These are phyloP conservation scores for Teleiodes luculella DNA, from an alignment of 2,888 invertebrate genomes.

Conservation along the genomic window DNA sequence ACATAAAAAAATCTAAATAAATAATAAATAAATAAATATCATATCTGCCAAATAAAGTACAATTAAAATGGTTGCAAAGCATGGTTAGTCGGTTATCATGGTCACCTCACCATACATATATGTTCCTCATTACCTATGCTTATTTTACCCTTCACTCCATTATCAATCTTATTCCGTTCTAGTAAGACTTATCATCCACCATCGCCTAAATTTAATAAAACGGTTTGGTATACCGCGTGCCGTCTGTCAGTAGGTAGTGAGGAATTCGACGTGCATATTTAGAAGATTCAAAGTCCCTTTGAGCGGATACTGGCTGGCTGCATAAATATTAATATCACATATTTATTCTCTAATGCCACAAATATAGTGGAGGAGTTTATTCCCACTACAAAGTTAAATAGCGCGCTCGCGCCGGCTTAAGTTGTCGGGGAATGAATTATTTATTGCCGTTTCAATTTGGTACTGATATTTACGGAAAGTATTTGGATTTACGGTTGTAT, in stretches of 20 bases:
- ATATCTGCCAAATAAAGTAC: no score
- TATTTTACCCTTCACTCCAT: not conserved
- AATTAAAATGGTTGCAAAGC: no score
- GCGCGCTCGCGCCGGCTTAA: constrained; percentile 28
- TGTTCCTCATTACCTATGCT: not conserved
- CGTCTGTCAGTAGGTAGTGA: not conserved
- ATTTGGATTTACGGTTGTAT: no score
- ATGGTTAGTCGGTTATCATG: not conserved
- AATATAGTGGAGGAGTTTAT: no score
- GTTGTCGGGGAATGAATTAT: no score
- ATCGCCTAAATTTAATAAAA: not conserved
- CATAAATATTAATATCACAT: not conserved
- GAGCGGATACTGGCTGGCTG: not conserved
- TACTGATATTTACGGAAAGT: no score
- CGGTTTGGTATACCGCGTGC: not conserved
- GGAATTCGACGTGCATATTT: not conserved
- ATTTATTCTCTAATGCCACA: not conserved
- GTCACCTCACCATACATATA: not conserved
- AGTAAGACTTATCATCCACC: not conserved
- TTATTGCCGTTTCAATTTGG: no score
- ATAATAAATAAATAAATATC: no score
- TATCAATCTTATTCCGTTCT: not conserved
- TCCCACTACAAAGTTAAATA: constrained; percentile 39
- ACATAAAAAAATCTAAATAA: no score
- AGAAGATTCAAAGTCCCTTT: not conserved